Evolutionary conservation across 2,888 invertebrate genomes (phyloP), one percentile per base, ranked within the genome.

Genomic region (Eupithecia exiguata): DNA sequence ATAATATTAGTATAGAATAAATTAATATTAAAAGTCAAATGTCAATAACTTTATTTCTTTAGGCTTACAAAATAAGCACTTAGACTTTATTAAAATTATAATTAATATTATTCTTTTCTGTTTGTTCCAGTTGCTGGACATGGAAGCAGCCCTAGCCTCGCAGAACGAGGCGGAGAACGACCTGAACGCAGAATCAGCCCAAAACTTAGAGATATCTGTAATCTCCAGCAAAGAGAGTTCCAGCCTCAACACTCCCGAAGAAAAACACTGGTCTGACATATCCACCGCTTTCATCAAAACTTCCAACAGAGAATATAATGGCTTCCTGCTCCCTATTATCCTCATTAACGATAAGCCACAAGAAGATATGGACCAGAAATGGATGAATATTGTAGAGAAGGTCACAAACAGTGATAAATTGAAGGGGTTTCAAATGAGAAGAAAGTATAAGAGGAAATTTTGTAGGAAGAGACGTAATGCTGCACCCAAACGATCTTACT

Each of bases 401-500:
- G 80, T 90, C 14, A 80, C 87, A 0, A 89, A 86, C 69, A 89
- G 84, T 79, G 92, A 92, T 7, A 92, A 89, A 74, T 80, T 92
- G 12, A 92, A 90, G 84, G 86, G 82, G 16, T 87, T 90, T 75
- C 88, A 88, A 21, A 86, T 88, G 0, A 86, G 89, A 71, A 87
- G 87, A 82, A 91, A 88, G 79, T 90, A 87, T 70, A 93, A 91
- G 75, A 84, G 94, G 18, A 93, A 87, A 81, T 94, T 89, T 79
- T 93, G 93, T 78, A 89, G 94, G 72, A 84, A 85, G 69, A 87
- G 86, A 82, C 85, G 92, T 5, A 86, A 91, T 77, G 89, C 89
- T 18, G 89, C 88, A 0, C 92, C 91, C 76, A 94, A 94, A 86
- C 88, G 94, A 80, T 93, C 93, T 0, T 94, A 93, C 81, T 91